These are phyloP conservation scores for Prietella phreatophila DNA, from an alignment of 2,113 vertebrate genomes.

Conservation along the genomic window DNA sequence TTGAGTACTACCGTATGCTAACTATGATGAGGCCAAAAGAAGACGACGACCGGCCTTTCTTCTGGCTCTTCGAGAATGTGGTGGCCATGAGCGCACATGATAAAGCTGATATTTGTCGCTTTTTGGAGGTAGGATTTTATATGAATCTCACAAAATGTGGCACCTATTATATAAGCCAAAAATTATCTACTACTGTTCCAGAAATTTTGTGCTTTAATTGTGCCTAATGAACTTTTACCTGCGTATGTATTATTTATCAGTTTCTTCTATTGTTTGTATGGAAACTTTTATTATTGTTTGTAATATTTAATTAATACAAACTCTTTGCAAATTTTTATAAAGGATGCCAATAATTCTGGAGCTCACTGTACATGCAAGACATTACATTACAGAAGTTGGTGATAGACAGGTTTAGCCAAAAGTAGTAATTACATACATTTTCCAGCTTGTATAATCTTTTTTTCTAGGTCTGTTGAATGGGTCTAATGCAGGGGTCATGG, in stretches of 20 bases:
- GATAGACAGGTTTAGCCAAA: background rate
- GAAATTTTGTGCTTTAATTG: background rate
- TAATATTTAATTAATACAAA: background rate
- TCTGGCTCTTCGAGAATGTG: constrained; percentile 96
- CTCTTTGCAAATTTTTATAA: background rate
- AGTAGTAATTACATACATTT: background rate
- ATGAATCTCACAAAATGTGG: background rate
- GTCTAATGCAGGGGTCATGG: background rate
- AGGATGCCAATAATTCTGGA: background rate
- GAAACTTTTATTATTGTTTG: no score
- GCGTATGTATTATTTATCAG: background rate
- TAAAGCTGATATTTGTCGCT: constrained; percentile 90
- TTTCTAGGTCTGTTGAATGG: background rate
- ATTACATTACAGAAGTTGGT: background rate
- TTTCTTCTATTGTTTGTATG: background rate
- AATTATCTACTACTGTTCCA: background rate
- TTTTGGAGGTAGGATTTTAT: constrained; percentile 80
- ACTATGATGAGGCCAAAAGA: constrained; percentile 84
- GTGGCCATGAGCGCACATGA: constrained; percentile 88
- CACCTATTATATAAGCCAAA: background rate
- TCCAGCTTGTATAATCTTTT: background rate
- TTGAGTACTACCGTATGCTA: constrained; percentile 92
- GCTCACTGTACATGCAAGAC: background rate
- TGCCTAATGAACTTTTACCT: background rate
- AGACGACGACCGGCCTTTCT: constrained; percentile 85